Evolutionary conservation across 2,888 invertebrate species (phyloP).

Genomic region (Drepana falcataria): DNA sequence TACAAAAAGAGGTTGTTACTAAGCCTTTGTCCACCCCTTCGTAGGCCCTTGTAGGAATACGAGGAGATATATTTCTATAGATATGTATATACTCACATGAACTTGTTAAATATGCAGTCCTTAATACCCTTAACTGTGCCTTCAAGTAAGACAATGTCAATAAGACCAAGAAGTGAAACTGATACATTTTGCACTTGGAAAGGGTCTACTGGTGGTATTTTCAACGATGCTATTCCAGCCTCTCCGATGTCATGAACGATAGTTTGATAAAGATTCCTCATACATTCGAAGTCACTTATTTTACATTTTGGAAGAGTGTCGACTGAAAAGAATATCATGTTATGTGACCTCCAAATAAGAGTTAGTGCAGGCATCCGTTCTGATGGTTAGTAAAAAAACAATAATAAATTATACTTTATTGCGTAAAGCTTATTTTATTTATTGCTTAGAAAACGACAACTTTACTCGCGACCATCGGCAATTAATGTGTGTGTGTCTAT

Average conservation of each 20-base stretch:
- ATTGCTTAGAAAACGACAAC: too few relatives aligned
- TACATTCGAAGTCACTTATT: conserved; percentile 31
- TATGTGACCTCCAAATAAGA: neutral
- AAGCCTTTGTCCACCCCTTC: too few relatives aligned
- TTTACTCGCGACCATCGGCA: too few relatives aligned
- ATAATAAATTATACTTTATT: too few relatives aligned
- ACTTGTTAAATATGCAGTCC: conserved; percentile 32
- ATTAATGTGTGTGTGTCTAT: too few relatives aligned
- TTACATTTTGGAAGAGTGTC: conserved; percentile 36
- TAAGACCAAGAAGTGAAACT: conserved; percentile 23
- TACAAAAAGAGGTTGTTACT: too few relatives aligned
- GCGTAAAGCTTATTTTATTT: too few relatives aligned
- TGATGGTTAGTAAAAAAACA: too few relatives aligned
- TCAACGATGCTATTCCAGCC: conserved; percentile 30
- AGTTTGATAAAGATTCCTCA: conserved; percentile 20
- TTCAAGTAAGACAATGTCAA: conserved; percentile 32
- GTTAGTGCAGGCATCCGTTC: neutral
- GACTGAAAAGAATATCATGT: conserved; percentile 23
- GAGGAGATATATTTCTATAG: too few relatives aligned
- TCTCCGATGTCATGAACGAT: conserved; percentile 24
- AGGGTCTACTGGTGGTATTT: conserved; percentile 41
- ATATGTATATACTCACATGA: conserved; percentile 21
- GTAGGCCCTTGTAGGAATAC: too few relatives aligned
- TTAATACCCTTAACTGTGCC: conserved; percentile 37
- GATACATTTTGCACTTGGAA: conserved; percentile 26